These are phyloP conservation scores for Melanogrammus aeglefinus DNA, from an alignment of 2,797 vertebrate species.

Conservation along the genomic window DNA sequence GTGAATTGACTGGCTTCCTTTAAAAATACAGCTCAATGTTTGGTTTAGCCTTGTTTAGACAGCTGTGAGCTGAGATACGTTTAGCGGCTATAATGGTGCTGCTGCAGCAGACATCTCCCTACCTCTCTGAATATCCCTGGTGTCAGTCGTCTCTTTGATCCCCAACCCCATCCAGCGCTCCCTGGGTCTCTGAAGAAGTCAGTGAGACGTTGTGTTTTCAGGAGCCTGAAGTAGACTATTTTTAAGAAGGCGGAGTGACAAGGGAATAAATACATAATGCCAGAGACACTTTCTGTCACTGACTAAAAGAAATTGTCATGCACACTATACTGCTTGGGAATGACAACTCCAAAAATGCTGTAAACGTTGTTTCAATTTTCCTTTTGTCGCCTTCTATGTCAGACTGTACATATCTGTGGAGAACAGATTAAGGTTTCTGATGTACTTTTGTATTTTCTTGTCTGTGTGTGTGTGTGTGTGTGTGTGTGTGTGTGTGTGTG, in stretches of 20 bases:
- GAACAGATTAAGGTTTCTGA: neutral
- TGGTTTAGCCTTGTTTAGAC: conserved; percentile 76
- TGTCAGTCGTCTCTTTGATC: conserved; percentile 68
- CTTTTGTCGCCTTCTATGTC: neutral
- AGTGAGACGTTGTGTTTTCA: neutral
- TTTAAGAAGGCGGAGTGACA: neutral
- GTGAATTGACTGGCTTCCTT: conserved; percentile 74
- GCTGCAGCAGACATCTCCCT: conserved; percentile 29
- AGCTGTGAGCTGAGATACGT: conserved; percentile 67
- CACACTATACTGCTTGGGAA: neutral
- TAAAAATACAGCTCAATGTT: conserved; percentile 59
- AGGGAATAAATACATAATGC: neutral
- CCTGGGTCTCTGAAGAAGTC: neutral
- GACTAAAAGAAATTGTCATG: neutral
- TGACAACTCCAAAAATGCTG: neutral
- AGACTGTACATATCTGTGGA: neutral
- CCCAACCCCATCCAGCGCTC: neutral
- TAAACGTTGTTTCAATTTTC: neutral
- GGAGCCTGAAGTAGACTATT: neutral
- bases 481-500: neutral
- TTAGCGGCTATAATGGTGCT: conserved; percentile 33
- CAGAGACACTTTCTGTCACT: neutral
- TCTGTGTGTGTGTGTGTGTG: neutral
- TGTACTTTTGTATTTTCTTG: neutral
- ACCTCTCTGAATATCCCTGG: conserved; percentile 58